Conservation (phyloP, 1,140 invertebrate species). For the Maniola jurtina region DNA sequence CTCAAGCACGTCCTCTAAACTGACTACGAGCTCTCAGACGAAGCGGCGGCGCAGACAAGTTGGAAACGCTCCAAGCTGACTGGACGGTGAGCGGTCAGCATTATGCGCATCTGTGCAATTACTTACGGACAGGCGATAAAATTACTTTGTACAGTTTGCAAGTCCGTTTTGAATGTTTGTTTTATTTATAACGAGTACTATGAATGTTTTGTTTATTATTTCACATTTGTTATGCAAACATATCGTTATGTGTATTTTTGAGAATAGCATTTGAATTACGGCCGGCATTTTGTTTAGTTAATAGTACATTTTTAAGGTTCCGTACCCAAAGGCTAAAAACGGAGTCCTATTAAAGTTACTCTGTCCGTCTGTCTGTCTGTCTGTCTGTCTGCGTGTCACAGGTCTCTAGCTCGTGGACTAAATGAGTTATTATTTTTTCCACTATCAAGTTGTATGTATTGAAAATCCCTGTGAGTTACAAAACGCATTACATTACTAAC, state of each 20-base stretch:
- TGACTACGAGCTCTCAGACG: too few species aligned
- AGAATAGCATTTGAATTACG: neutral
- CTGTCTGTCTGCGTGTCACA: too few species aligned
- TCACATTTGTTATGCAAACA: neutral
- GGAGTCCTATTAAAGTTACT: too few species aligned
- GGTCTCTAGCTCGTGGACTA: too few species aligned
- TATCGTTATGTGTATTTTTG: neutral
- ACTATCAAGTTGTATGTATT: too few species aligned
- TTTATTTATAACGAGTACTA: conserved; percentile 6
- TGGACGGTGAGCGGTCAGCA: conserved; percentile 26
- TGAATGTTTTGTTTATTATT: neutral
- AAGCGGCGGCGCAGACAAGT: conserved; percentile 20
- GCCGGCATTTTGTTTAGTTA: neutral
- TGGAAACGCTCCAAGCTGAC: conserved; percentile 38
- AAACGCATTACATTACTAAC: too few species aligned
- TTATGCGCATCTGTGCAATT: conserved; percentile 42
- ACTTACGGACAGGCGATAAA: conserved; percentile 37
- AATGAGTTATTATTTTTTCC: too few species aligned
- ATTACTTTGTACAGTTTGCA: conserved; percentile 30
- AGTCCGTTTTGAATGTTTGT: conserved; percentile 24
- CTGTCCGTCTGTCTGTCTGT: too few species aligned
- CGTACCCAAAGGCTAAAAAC: too few species aligned
- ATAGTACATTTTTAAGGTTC: too few species aligned
- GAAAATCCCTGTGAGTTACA: too few species aligned
- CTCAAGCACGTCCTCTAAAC: too few species aligned